Evolutionary conservation across 2,797 vertebrate species (phyloP), one percentile per base, ranked within the genome.

Genomic region (Macropodus opercularis): DNA sequence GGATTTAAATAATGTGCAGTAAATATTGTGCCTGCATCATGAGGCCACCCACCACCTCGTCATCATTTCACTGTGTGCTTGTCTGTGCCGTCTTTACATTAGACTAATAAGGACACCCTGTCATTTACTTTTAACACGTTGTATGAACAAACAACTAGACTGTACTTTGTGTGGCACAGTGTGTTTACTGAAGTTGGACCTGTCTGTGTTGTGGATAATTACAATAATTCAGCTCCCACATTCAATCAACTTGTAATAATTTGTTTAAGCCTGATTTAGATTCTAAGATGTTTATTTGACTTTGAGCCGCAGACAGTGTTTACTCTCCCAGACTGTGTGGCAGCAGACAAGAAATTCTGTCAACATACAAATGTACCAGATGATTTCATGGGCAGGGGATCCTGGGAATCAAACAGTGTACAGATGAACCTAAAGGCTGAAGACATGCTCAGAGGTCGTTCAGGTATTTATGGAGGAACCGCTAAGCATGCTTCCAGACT

Each of bases 401-500:
- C 61, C 49, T 69, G 50, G 61, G 61, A 80, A 64, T 62, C 26
- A 58, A 53, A 71, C 40, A 42, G 38, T 51, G 41, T 43, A 9
- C 35, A 68, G 75, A 74, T 59, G 69, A 52, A 36, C 39, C 76
- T 69, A 64, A 64, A 36, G 40, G 55, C 61, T 76, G 43, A 61
- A 72, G 41, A 62, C n/a, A 44, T 41, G 64, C 29, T 41, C 38
- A 22, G 36, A 42, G 7, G 39, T 19, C 44, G 56, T 63, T 44
- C 61, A 65, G 58, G 64, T 79, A 75, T 77, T 76, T 63, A 55
- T 35, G 29, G 18, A 17, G 5, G 23, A 58, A 62, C 57, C 54
- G 38, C 29, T 52, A 43, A 75, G 63, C 62, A 39, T 47, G 63
- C 50, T 44, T 44, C 9, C 39, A 26, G 15, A 19, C 27, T 67